These are phyloP conservation scores for Dasysyrphus albostriatus DNA, from an alignment of 2,888 invertebrate species.

Conservation along the genomic window DNA sequence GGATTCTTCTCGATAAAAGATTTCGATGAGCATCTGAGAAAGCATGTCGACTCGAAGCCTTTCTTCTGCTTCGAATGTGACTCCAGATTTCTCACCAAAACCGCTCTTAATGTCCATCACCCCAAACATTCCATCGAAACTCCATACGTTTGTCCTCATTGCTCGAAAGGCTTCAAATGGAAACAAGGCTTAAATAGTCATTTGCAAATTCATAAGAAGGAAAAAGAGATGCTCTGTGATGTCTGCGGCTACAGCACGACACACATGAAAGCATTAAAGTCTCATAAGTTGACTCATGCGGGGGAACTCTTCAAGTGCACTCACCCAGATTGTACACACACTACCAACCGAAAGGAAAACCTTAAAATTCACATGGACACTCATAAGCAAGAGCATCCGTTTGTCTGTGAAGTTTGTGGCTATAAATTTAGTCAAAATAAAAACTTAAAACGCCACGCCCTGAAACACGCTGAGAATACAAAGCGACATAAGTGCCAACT, in stretches of 20 bases:
- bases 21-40: constrained; percentile 82
- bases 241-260: constrained; percentile 86
- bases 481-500: constrained; percentile 83
- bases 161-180: constrained; percentile 86
- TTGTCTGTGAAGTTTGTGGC: constrained; percentile 86
- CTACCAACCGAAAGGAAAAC: constrained; percentile 85
- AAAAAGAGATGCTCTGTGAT: constrained; percentile 85
- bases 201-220: constrained; percentile 84
- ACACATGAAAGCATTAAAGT: constrained; percentile 85
- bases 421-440: constrained; percentile 85
- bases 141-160: constrained; percentile 85
- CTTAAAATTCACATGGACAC: constrained; percentile 85
- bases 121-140: constrained; percentile 85
- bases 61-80: constrained; percentile 85
- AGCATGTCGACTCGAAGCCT: constrained; percentile 84
- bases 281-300: constrained; percentile 85
- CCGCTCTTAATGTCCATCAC: constrained; percentile 84
- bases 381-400: constrained; percentile 85
- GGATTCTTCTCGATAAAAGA: constrained; percentile 81
- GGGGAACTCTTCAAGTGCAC: constrained; percentile 85
- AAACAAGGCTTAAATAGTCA: constrained; percentile 86
- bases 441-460: constrained; percentile 84
- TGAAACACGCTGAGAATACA: constrained; percentile 80
- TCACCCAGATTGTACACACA: constrained; percentile 84
- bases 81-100: constrained; percentile 84